phyloP scores from a whole-genome alignment of 2,113 vertebrate species.

The Galbula dea region DNA sequence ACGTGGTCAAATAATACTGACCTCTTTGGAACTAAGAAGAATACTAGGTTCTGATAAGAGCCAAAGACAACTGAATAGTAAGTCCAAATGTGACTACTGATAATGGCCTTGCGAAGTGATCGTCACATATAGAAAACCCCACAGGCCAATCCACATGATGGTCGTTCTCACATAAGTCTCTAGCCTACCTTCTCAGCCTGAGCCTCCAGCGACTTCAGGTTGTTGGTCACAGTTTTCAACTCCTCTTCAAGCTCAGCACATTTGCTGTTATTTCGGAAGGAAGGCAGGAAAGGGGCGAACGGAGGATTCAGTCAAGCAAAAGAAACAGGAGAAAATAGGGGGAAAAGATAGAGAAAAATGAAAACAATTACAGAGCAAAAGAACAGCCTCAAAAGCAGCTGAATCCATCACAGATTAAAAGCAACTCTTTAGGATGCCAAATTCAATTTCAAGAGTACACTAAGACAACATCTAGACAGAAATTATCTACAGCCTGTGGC shows the following conservation, averaged over 20 bases:
- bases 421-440: background rate
- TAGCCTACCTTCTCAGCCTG: constrained; percentile 99
- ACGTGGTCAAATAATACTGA: background rate
- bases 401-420: constrained; percentile 57
- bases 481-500: background rate
- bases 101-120: background rate
- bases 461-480: background rate
- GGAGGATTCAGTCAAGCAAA: constrained; percentile 68
- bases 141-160: background rate
- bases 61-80: background rate
- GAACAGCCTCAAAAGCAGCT: constrained; percentile 74
- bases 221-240: constrained; percentile 99
- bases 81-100: background rate
- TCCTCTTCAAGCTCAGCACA: constrained; percentile 99
- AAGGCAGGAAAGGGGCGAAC: constrained; percentile 72
- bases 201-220: constrained; percentile 99
- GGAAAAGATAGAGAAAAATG: constrained; percentile 75
- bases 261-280: constrained; percentile 93
- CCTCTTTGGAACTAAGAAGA: background rate
- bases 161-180: constrained; percentile 16
- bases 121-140: background rate
- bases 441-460: background rate
- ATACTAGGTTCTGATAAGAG: background rate
- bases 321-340: constrained; percentile 68
- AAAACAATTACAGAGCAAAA: constrained; percentile 76